A percentile compares a stretch with the other conserved stretches of the same genome.
These are phyloP conservation scores for Pandemis cinnamomeana DNA, from an alignment of 2,888 invertebrate genomes.

Conservation along the genomic window DNA sequence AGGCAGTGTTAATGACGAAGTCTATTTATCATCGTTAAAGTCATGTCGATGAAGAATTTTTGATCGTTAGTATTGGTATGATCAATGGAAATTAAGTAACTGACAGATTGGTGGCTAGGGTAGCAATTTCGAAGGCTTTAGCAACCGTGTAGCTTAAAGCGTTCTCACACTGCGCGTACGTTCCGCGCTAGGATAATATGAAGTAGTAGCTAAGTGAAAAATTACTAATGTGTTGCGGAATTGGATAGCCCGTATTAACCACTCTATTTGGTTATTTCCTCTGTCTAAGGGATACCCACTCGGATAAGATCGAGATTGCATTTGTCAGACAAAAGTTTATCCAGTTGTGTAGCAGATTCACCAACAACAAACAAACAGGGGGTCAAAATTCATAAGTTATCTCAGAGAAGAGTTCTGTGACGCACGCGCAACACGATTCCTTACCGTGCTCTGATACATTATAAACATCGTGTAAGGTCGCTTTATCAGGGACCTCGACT, in stretches of 20 bases:
- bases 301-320: not conserved
- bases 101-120: not conserved
- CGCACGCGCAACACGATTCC: conserved; percentile 39
- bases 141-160: not conserved
- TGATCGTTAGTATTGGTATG: not conserved
- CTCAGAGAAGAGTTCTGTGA: conserved; percentile 37
- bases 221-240: too few species aligned
- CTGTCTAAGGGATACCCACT: not conserved
- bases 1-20: not conserved
- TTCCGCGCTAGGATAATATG: not conserved
- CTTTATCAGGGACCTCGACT: conserved; percentile 50
- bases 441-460: conserved; percentile 34
- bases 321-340: not conserved
- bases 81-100: not conserved
- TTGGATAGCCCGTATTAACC: too few species aligned
- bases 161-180: not conserved
- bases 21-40: not conserved
- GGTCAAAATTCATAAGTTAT: conserved; percentile 57
- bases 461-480: conserved; percentile 48
- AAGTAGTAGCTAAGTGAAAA: too few species aligned
- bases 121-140: not conserved
- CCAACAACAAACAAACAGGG: conserved; percentile 51
- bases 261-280: not conserved
- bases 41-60: not conserved
- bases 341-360: not conserved